Percentiles rank a stretch among this genome's conserved stretches.
phyloP scores from a whole-genome alignment of 2,888 invertebrate species.

The Platycheirus albimanus region DNA sequence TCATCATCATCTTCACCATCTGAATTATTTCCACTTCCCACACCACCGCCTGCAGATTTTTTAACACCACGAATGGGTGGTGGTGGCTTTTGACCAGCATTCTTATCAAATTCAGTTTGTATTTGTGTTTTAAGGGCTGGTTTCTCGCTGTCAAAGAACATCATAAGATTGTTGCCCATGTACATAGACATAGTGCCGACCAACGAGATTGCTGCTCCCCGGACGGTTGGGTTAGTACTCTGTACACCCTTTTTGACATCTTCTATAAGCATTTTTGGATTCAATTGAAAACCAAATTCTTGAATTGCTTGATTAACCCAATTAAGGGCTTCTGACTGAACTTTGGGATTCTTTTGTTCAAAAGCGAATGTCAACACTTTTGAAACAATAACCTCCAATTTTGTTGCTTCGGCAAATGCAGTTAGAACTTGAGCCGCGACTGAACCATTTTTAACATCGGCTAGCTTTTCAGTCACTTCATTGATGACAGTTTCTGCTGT shows the following conservation, averaged over 20 bases:
- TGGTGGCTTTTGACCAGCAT: constrained; percentile 89
- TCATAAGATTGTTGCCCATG: constrained; percentile 88
- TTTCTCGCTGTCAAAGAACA: constrained; percentile 94
- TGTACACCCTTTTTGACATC: constrained; percentile 92
- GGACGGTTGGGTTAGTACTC: constrained; percentile 93
- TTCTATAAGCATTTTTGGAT: constrained; percentile 89
- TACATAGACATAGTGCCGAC: constrained; percentile 90
- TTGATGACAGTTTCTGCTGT: constrained; percentile 89
- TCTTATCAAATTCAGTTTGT: constrained; percentile 92
- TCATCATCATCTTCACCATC: constrained; percentile 66
- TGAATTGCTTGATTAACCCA: constrained; percentile 91
- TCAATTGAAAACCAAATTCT: constrained; percentile 93
- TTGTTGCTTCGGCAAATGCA: constrained; percentile 90
- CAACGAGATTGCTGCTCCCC: constrained; percentile 87
- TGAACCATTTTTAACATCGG: constrained; percentile 90
- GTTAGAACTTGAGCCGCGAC: constrained; percentile 87
- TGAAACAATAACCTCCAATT: constrained; percentile 88
- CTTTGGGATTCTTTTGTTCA: constrained; percentile 95
- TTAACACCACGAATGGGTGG: constrained; percentile 87
- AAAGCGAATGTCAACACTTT: constrained; percentile 90
- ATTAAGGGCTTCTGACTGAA: constrained; percentile 91
- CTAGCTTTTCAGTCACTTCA: constrained; percentile 93
- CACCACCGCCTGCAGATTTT: constrained; percentile 73
- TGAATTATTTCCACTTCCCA: constrained; percentile 76
- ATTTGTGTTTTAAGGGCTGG: constrained; percentile 92